Evolutionary conservation across 2,888 invertebrate genomes (phyloP).

Genomic region (Diploptera punctata): DNA sequence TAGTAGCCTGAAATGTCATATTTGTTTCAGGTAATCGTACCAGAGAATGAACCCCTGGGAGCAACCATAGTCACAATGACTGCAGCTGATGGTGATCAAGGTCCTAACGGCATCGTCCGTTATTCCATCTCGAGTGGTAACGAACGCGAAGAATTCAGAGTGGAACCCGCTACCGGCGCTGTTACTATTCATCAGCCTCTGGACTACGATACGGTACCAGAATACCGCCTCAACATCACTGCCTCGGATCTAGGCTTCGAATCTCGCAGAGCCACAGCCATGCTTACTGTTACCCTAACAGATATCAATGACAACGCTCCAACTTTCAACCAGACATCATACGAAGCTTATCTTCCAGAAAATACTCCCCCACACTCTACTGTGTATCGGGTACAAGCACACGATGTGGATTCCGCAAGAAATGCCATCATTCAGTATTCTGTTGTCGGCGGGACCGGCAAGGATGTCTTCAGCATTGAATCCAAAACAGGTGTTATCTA

Average conservation of each 20-base stretch:
- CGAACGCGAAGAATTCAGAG: slow-evolving; percentile 72
- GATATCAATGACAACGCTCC: slow-evolving; percentile 96
- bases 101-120: slow-evolving; percentile 88
- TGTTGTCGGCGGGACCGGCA: slow-evolving; percentile 77
- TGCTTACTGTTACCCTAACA: slow-evolving; percentile 83
- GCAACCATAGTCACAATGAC: slow-evolving; percentile 84
- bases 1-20: too few relatives aligned
- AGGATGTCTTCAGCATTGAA: slow-evolving; percentile 79
- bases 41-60: slow-evolving; percentile 89
- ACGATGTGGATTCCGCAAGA: slow-evolving; percentile 86
- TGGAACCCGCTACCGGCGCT: slow-evolving; percentile 78
- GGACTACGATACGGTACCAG: slow-evolving; percentile 86
- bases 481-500: slow-evolving; percentile 76
- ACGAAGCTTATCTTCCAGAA: slow-evolving; percentile 81
- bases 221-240: slow-evolving; percentile 86
- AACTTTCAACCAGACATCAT: slow-evolving; percentile 77
- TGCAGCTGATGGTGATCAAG: slow-evolving; percentile 84
- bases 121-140: slow-evolving; percentile 88
- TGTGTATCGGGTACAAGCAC: slow-evolving; percentile 77
- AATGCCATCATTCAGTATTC: slow-evolving; percentile 87
- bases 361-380: slow-evolving; percentile 78
- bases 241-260: slow-evolving; percentile 88
- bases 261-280: slow-evolving; percentile 76
- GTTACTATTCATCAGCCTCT: slow-evolving; percentile 80
- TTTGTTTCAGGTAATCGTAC: slow-evolving; percentile 75